A percentile compares a stretch with the other conserved stretches of the same genome.
phyloP scores from a whole-genome alignment of 2,888 invertebrate genomes.

The Netelia inedita region DNA sequence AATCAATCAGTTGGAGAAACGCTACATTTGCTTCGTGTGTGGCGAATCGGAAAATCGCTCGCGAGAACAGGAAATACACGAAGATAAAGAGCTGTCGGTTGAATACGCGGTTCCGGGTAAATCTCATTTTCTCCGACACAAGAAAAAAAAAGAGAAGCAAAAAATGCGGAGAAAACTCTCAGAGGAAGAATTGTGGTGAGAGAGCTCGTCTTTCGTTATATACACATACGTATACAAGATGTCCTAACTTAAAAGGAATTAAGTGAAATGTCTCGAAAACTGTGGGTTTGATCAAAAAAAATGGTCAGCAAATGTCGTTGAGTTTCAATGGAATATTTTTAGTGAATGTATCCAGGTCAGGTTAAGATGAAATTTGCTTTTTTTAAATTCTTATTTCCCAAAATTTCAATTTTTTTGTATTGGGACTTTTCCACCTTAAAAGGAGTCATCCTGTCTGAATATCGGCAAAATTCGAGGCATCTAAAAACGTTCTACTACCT shows the following conservation, averaged over 20 bases:
- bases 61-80: background rate
- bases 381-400: too few species aligned
- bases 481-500: background rate
- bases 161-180: background rate
- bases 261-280: too few species aligned
- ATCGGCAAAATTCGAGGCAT: slow-evolving; percentile 58
- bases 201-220: slow-evolving; percentile 3
- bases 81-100: slow-evolving; percentile 30
- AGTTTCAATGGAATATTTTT: too few species aligned
- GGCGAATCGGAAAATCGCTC: slow-evolving; percentile 14
- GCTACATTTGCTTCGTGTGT: background rate
- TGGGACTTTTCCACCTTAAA: too few species aligned
- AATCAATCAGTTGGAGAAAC: background rate
- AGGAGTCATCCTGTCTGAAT: slow-evolving; percentile 10
- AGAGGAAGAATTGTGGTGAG: slow-evolving; percentile 14
- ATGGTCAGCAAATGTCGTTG: background rate
- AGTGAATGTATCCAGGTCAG: too few species aligned
- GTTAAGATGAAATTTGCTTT: too few species aligned
- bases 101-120: slow-evolving; percentile 33
- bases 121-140: slow-evolving; percentile 15
- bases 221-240: slow-evolving; percentile 1
- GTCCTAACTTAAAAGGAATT: background rate
- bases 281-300: background rate
- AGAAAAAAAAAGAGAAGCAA: slow-evolving; percentile 2
- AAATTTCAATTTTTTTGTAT: too few species aligned